Evolutionary conservation across 2,113 vertebrate genomes (phyloP), one percentile per base, ranked within the genome.

Genomic region (Eulemur rufifrons): DNA sequence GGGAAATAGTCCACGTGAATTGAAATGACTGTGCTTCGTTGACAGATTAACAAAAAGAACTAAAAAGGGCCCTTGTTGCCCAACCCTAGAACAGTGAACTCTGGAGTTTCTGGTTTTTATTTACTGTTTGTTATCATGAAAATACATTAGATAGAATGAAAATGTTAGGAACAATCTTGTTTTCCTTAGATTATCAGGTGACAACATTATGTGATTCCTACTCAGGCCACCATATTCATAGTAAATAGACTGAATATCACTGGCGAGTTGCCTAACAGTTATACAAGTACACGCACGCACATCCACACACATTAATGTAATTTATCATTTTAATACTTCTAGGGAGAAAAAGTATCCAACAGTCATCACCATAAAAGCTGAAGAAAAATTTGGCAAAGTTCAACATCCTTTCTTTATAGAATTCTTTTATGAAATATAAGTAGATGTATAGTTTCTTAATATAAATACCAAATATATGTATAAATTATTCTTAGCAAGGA

Each of bases 261-360:
- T 81, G 61, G 17, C 87, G 69, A 76, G 34, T 77, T 95, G 50
- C 17, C 63, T 88, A 52, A 47, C 7, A 68, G 50, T 91, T 91
- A 71, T 15, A 4, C 12, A 21, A 15, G 39, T 66, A 23, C 34
- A 15, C 15, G 2, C 29, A 5, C 10, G 25, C 27, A 42, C 11
- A 52, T 20, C 47, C 37, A 34, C 21, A 66, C 18, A 34, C 61
- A 68, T 12, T 17, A 66, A 6, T 90, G 52, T 85, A 54, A 95
- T 81, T 69, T 89, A 50, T 92, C 52, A 39, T 45, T 86, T 97
- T 80, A 69, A 52, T 74, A 47, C 17, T 88, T 84, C 29, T 92
- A 64, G 32, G 42, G 34, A 50, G 71, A 52, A 52, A 69, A 61
- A 91, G 89, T 56, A 80, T 80, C 20, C 69, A 66, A 0, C 89